Conservation (phyloP, 1,140 invertebrate species). For the Megathymus violae region DNA sequence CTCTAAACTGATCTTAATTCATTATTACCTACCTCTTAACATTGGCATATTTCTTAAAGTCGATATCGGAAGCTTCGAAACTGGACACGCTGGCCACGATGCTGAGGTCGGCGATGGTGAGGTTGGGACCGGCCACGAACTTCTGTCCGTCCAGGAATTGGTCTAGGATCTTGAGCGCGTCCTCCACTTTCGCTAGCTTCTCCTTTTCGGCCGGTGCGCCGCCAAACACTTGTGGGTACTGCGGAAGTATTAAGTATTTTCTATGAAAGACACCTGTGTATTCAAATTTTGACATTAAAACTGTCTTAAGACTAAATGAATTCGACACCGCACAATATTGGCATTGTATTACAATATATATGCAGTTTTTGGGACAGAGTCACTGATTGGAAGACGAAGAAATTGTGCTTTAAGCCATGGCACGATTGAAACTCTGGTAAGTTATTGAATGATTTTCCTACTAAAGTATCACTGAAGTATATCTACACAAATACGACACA, state of each 20-base stretch:
- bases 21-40: slow-evolving; percentile 83
- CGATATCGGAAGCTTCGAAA: slow-evolving; percentile 86
- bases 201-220: slow-evolving; percentile 86
- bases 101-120: slow-evolving; percentile 90
- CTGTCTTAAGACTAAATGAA: too few species aligned
- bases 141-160: slow-evolving; percentile 86
- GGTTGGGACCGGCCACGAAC: slow-evolving; percentile 87
- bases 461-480: too few species aligned
- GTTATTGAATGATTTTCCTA: too few species aligned
- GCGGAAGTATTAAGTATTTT: slow-evolving; percentile 16
- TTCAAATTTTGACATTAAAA: slow-evolving; percentile 27
- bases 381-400: too few species aligned
- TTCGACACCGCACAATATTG: too few species aligned
- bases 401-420: too few species aligned
- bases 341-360: too few species aligned
- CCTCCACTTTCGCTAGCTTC: slow-evolving; percentile 86
- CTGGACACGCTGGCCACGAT: slow-evolving; percentile 86
- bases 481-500: too few species aligned
- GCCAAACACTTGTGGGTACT: slow-evolving; percentile 89
- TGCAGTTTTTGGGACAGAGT: too few species aligned
- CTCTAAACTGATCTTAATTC: too few species aligned
- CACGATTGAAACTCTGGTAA: too few species aligned
- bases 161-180: slow-evolving; percentile 87
- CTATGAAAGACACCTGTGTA: not conserved
- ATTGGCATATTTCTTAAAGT: slow-evolving; percentile 88